Evolutionary conservation across 2,113 vertebrate species (phyloP).

Genomic region (Odocoileus virginianus): DNA sequence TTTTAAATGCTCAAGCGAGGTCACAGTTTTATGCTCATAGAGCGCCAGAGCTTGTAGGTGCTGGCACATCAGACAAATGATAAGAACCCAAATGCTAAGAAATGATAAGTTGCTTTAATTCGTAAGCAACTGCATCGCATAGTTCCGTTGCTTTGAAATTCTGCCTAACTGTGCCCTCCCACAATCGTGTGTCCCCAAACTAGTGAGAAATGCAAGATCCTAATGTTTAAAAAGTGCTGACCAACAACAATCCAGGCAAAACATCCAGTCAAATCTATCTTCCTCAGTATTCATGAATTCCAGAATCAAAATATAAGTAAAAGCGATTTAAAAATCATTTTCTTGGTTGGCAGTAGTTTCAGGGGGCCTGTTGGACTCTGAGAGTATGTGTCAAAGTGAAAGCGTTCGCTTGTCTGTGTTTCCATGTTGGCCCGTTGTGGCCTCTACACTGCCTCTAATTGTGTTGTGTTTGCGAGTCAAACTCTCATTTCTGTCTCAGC

Average conservation of each 20-base stretch:
- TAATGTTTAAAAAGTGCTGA: neutral
- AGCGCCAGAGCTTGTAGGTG: neutral
- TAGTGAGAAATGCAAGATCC: neutral
- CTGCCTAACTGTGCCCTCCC: neutral
- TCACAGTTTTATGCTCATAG: neutral
- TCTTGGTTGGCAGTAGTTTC: neutral
- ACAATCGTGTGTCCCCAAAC: neutral
- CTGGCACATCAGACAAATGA: neutral
- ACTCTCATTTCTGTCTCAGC: constrained; percentile 7
- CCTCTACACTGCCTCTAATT: neutral
- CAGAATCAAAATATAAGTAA: neutral
- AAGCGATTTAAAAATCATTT: neutral
- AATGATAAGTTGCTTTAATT: neutral
- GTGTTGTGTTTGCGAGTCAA: neutral
- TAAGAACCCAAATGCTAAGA: neutral
- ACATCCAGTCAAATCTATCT: neutral
- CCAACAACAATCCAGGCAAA: neutral
- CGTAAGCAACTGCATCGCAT: neutral
- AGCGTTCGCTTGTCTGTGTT: neutral
- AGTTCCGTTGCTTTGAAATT: constrained; percentile 8
- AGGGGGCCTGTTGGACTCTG: neutral
- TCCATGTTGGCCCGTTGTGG: neutral
- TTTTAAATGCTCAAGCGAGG: neutral
- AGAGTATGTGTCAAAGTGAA: neutral
- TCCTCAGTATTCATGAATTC: constrained; percentile 4